Percentiles rank a stretch among this genome's conserved stretches.
phyloP scores from a whole-genome alignment of 2,888 invertebrate genomes.

The Neocrepidodera transversa region DNA sequence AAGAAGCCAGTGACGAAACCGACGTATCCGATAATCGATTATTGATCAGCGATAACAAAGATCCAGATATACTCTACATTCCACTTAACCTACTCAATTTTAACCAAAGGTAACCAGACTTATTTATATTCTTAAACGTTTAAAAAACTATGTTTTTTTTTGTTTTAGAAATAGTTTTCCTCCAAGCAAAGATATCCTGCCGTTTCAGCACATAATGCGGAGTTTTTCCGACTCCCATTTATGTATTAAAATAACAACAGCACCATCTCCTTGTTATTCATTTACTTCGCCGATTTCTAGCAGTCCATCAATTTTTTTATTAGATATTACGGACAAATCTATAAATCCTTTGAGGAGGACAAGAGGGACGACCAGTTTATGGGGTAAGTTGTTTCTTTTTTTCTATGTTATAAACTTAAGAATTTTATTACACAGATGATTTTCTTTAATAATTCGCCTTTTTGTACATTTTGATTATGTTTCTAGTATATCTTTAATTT shows the following conservation, averaged over 20 bases:
- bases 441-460: no score
- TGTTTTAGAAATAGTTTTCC: slow-evolving; percentile 72
- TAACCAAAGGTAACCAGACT: slow-evolving; percentile 57
- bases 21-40: slow-evolving; percentile 67
- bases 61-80: slow-evolving; percentile 73
- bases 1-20: slow-evolving; percentile 77
- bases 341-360: slow-evolving; percentile 65
- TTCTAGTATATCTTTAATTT: no score
- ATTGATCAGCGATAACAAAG: slow-evolving; percentile 66
- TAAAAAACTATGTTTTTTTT: background rate
- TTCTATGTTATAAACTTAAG: no score
- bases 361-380: slow-evolving; percentile 62
- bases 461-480: no score
- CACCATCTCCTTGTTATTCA: slow-evolving; percentile 66
- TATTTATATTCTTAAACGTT: background rate
- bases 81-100: slow-evolving; percentile 67
- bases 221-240: slow-evolving; percentile 79
- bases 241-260: slow-evolving; percentile 72
- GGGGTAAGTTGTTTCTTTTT: slow-evolving; percentile 49
- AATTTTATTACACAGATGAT: no score
- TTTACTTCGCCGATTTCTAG: slow-evolving; percentile 67
- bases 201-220: slow-evolving; percentile 76
- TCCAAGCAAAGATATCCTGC: slow-evolving; percentile 71
- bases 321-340: slow-evolving; percentile 68
- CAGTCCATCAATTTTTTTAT: slow-evolving; percentile 67